A percentile compares a stretch with the other conserved stretches of the same genome.
phyloP scores from a whole-genome alignment of 2,113 vertebrate genomes.

The Chionomys nivalis region DNA sequence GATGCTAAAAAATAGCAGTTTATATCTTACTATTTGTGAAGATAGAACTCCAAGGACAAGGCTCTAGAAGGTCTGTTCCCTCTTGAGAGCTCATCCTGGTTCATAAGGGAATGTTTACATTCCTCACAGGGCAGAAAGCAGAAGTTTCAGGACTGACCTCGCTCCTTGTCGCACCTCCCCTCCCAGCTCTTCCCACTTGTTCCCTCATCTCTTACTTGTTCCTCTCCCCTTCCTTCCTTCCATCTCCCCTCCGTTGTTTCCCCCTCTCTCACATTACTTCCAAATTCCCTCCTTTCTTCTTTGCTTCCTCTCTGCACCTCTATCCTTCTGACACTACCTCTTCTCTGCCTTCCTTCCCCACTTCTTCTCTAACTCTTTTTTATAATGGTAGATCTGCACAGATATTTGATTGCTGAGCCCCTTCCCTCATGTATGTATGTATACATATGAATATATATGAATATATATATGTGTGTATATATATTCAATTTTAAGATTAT shows the following conservation, averaged over 20 bases:
- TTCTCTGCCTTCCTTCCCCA: not conserved
- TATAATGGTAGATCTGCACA: not conserved
- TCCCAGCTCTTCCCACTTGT: too few relatives aligned
- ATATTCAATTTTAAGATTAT: not conserved
- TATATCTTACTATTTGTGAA: not conserved
- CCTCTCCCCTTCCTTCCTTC: too few relatives aligned
- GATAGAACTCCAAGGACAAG: not conserved
- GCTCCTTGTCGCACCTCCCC: too few relatives aligned
- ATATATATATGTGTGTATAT: too few relatives aligned
- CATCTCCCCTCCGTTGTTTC: not conserved
- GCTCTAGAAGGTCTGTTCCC: rapidly evolving
- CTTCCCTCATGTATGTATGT: not conserved
- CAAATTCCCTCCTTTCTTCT: not conserved
- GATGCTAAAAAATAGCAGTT: not conserved
- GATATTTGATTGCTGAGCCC: not conserved
- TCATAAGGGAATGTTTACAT: too few relatives aligned
- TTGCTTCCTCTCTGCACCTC: not conserved
- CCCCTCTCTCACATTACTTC: too few relatives aligned
- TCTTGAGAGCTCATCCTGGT: not conserved
- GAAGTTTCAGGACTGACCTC: too few relatives aligned
- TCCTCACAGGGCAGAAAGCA: not conserved
- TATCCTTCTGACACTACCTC: not conserved
- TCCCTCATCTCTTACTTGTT: not conserved
- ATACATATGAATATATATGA: too few relatives aligned
- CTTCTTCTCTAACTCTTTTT: too few relatives aligned